Percentiles rank a stretch among this genome's conserved stretches.
These are phyloP conservation scores for Doryteuthis pealeii DNA, from an alignment of 1,140 invertebrate genomes.

Conservation along the genomic window DNA sequence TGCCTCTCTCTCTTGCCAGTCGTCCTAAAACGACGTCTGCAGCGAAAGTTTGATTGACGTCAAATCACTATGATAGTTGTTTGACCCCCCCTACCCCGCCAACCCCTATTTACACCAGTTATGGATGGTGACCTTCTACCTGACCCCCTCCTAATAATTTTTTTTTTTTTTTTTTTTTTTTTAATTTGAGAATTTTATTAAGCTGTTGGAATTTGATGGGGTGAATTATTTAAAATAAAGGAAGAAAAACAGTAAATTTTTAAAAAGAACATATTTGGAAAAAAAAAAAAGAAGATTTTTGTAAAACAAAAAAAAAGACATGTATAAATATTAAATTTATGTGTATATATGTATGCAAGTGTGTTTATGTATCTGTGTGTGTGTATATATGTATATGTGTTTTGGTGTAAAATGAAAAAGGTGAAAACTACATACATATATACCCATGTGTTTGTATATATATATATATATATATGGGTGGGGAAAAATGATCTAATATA, in stretches of 20 bases:
- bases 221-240: no score
- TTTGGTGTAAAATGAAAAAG: background rate
- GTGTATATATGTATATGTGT: background rate
- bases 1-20: constrained; percentile 87
- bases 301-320: no score
- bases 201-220: no score
- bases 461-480: background rate
- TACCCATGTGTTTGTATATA: no score
- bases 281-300: no score
- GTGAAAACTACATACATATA: background rate
- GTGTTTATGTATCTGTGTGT: background rate
- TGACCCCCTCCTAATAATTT: no score
- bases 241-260: no score
- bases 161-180: background rate
- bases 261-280: no score
- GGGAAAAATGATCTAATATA: background rate
- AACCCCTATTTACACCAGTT: background rate
- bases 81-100: background rate
- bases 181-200: no score
- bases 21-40: constrained; percentile 80
- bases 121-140: background rate
- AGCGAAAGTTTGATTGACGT: constrained; percentile 53
- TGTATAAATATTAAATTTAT: no score
- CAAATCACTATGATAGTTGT: background rate
- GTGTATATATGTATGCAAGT: background rate